Percentiles rank a stretch among this genome's conserved stretches.
These are phyloP conservation scores for Fregetta grallaria DNA, from an alignment of 2,113 vertebrate species.

Conservation along the genomic window DNA sequence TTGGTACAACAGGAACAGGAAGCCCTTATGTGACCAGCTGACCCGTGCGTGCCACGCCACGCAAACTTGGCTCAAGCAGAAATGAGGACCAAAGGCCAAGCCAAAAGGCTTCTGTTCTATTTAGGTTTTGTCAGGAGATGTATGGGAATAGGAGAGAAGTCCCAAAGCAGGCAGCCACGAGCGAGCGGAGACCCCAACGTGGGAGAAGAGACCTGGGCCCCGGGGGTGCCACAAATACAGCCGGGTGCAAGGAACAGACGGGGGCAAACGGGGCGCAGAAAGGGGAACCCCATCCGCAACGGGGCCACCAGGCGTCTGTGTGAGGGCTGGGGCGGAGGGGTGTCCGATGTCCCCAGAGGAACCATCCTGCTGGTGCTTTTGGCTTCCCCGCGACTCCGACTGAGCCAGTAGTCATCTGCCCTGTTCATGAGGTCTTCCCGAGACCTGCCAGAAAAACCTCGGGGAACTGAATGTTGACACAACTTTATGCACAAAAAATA, in stretches of 20 bases:
- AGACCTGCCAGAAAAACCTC: not conserved
- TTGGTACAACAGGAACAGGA: not conserved
- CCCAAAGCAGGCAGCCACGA: not conserved
- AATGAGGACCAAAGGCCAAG: not conserved
- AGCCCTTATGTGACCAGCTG: not conserved
- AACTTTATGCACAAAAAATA: not conserved
- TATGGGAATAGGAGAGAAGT: not conserved
- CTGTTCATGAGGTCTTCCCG: fast-evolving
- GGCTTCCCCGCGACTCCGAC: fast-evolving
- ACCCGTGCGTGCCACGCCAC: not conserved
- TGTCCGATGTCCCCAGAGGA: too few relatives aligned
- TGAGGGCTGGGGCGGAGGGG: not conserved
- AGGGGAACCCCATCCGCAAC: fast-evolving
- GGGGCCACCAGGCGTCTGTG: fast-evolving
- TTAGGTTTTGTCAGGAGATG: not conserved
- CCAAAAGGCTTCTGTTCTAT: not conserved
- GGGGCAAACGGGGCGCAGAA: fast-evolving
- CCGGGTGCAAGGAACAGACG: fast-evolving
- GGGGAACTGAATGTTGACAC: fast-evolving
- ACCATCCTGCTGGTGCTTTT: not conserved
- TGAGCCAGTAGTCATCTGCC: not conserved
- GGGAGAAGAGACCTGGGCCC: not conserved
- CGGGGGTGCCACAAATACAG: too few relatives aligned
- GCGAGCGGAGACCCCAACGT: not conserved
- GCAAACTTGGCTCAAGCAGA: not conserved